Evolutionary conservation across 2,113 vertebrate species (phyloP), one percentile per base, ranked within the genome.

Genomic region (Chitala chitala): DNA sequence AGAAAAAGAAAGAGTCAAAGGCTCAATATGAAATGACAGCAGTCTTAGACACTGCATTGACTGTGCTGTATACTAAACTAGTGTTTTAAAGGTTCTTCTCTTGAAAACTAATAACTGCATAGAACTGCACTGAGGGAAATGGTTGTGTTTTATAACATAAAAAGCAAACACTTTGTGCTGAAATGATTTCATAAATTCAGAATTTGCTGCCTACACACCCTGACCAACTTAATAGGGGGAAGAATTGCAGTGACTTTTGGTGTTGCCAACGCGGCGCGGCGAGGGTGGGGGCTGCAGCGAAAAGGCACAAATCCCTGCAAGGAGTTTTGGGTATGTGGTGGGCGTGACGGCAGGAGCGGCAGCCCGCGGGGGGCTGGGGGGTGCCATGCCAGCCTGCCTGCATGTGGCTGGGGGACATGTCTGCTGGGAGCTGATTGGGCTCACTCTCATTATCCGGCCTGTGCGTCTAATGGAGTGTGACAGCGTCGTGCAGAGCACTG

Each of bases 401-500:
- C 54, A 69, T n/a, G 71, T 76, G 82, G 74, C 87, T 86, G 70
- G 80, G 85, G 86, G 84, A 81, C 78, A 51, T 44, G 83, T 90
- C 86, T 89, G 88, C 82, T 91, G 93, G 85, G 92, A 91, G 91
- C 92, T 95, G 93, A 94, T 92, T 93, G 92, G 89, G 56, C 75
- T 79, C 84, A 74, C 86, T 85, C 94, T 94, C 93, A 94, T 94
- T 93, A 94, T 86, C 90, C 90, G 90, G 91, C 86, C 92, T 88
- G 89, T 90, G 89, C 89, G 86, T 89, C 92, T 95, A 95, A 95
- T 95, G 92, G 94, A 91, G 93, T 95, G 93, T 98, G 94, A 98
- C 94, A 94, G 94, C 92, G 89, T 89, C 91, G 83, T 87, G 91
- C 87, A 90, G 93, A 87, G 90, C 91, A 90, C 91, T 88, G 92